Evolutionary conservation across 2,797 vertebrate genomes (phyloP).

Genomic region (Sciaenops ocellatus): DNA sequence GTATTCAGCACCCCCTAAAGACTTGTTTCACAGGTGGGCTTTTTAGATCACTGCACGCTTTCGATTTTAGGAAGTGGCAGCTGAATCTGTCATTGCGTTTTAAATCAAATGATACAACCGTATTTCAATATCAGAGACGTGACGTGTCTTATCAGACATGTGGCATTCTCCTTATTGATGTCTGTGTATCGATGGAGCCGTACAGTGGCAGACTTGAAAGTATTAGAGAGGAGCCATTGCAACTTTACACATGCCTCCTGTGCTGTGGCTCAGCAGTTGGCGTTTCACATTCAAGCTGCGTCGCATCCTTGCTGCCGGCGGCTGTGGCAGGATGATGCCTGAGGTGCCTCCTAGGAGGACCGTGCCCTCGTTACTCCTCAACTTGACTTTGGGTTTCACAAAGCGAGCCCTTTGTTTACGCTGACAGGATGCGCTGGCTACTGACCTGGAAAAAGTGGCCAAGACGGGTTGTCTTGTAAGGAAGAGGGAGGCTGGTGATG

Average conservation of each 20-base stretch:
- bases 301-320: slow-evolving; percentile 74
- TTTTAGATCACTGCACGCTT: slow-evolving; percentile 70
- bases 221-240: slow-evolving; percentile 44
- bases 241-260: slow-evolving; percentile 58
- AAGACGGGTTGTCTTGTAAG: slow-evolving; percentile 88
- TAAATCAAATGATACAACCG: slow-evolving; percentile 66
- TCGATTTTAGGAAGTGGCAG: slow-evolving; percentile 72
- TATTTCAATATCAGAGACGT: slow-evolving; percentile 65
- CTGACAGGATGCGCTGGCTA: slow-evolving; percentile 88
- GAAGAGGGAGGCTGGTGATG: slow-evolving; percentile 81
- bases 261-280: slow-evolving; percentile 68
- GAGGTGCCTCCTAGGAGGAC: slow-evolving; percentile 82
- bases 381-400: slow-evolving; percentile 89
- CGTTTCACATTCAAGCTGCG: slow-evolving; percentile 81
- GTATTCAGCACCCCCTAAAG: slow-evolving; percentile 70
- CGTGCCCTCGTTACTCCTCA: slow-evolving; percentile 87
- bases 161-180: slow-evolving; percentile 60
- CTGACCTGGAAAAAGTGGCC: slow-evolving; percentile 90
- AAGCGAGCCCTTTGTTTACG: slow-evolving; percentile 87
- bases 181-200: slow-evolving; percentile 55
- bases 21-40: slow-evolving; percentile 74
- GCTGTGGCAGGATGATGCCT: slow-evolving; percentile 85
- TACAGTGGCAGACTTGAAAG: slow-evolving; percentile 41
- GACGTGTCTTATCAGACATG: slow-evolving; percentile 68
- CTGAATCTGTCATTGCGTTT: slow-evolving; percentile 72